A percentile compares a stretch with the other conserved stretches of the same genome.
These are phyloP conservation scores for Calyptomena viridis DNA, from an alignment of 2,113 vertebrate species.

Conservation along the genomic window DNA sequence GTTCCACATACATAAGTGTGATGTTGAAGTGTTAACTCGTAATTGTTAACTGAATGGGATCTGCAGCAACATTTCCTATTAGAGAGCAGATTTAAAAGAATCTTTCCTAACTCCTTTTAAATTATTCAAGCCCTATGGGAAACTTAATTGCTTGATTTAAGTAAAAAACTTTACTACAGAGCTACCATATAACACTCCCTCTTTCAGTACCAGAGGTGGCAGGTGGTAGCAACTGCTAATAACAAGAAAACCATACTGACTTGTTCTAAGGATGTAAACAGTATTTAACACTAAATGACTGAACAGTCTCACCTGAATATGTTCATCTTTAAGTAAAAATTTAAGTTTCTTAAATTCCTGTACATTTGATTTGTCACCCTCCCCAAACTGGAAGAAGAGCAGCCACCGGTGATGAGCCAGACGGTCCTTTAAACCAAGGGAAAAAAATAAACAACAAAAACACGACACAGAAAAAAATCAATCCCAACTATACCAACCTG, in stretches of 20 bases:
- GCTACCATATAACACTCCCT: not conserved
- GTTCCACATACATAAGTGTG: not conserved
- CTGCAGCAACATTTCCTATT: not conserved
- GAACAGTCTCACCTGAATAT: constrained; percentile 87
- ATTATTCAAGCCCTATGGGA: not conserved
- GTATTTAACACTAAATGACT: not conserved
- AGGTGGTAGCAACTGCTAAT: not conserved
- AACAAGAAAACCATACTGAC: not conserved
- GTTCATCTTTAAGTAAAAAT: constrained; percentile 84
- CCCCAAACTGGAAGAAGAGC: constrained; percentile 89
- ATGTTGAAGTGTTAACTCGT: not conserved
- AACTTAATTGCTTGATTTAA: not conserved
- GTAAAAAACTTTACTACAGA: not conserved
- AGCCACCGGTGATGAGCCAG: constrained; percentile 92
- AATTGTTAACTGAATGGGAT: not conserved
- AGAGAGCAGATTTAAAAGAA: not conserved
- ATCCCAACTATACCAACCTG: not conserved
- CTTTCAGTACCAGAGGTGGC: not conserved
- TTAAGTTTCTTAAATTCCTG: constrained; percentile 92
- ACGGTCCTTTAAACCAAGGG: constrained; percentile 73
- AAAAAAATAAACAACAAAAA: not conserved
- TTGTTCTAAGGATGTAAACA: not conserved
- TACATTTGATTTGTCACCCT: constrained; percentile 64
- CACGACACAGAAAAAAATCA: not conserved
- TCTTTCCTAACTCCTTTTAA: not conserved